Conservation (phyloP, 2,888 invertebrate species). For the Drymonia ruficornis region DNA sequence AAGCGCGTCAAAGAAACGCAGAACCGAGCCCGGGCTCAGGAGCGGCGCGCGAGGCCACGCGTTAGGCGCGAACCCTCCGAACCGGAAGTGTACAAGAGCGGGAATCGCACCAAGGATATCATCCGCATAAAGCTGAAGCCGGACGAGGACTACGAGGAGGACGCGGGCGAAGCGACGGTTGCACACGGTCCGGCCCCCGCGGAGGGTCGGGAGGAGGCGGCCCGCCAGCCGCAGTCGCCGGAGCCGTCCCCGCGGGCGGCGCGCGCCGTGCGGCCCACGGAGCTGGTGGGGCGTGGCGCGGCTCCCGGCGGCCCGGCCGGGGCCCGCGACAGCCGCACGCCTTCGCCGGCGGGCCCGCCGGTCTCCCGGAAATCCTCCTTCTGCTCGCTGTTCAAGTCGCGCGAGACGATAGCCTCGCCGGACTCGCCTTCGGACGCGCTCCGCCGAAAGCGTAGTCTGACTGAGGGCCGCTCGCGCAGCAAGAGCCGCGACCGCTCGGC, state of each 20-base stretch:
- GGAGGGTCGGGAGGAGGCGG: slow-evolving; percentile 33
- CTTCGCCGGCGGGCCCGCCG: slow-evolving; percentile 87
- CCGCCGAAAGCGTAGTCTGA: slow-evolving; percentile 71
- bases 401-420: slow-evolving; percentile 87
- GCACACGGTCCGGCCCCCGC: not conserved
- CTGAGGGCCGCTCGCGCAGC: slow-evolving; percentile 85
- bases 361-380: slow-evolving; percentile 92
- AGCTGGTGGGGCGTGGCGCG: slow-evolving; percentile 60
- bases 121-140: slow-evolving; percentile 90
- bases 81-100: slow-evolving; percentile 63
- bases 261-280: slow-evolving; percentile 67
- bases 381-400: slow-evolving; percentile 91
- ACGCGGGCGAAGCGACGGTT: slow-evolving; percentile 47
- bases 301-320: slow-evolving; percentile 37
- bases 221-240: slow-evolving; percentile 86
- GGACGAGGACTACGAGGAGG: slow-evolving; percentile 88
- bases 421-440: slow-evolving; percentile 84
- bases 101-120: slow-evolving; percentile 66
- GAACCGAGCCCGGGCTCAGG: slow-evolving; percentile 61
- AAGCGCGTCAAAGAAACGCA: slow-evolving; percentile 62
- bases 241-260: slow-evolving; percentile 64
- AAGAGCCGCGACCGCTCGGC: slow-evolving; percentile 87
- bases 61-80: slow-evolving; percentile 63
- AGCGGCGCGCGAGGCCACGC: slow-evolving; percentile 60
- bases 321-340: slow-evolving; percentile 73